Base-by-base conservation (phyloP, 2,113 vertebrate genomes). In the Natator depressus region DNA sequence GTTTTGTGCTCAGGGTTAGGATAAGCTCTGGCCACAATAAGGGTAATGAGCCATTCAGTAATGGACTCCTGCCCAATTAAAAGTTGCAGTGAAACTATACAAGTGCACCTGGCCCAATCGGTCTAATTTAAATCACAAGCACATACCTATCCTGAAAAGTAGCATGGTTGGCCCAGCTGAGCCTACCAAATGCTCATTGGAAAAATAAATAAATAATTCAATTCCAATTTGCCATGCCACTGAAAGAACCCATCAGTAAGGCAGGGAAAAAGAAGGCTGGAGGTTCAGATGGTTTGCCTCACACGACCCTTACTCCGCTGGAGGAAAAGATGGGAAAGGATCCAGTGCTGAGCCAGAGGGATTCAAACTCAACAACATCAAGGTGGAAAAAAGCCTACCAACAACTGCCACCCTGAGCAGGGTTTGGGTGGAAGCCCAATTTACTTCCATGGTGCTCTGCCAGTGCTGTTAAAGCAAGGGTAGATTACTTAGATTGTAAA, bases 21-120 rank as follows among this genome's bases (percentile, higher is more conserved):
- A 85, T 31, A 5, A 82, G 3, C 65, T 90, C 38, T 85, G n/a
- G 57, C 13, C 49, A 4, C 47, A 57, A 38, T 17, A 72, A 20
- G 65, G 31, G 16, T 65, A 16, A 5, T 62, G 24, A 79, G 11
- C 50, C 38, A 12, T 75, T 89, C 6, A 42, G 53, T 27, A 72
- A 35, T 1, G 4, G 35, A 20, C 31, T 87, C 79, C 11, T 78
- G 11, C 16, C 8, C 29, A 50, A 54, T 29, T 75, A 62, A 75
- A 86, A 25, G 3, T 55, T 65, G 65, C 38, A 46, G 42, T 46
- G 7, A 57, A 87, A 54, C 53, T 4, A 62, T 82, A 4, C 3
- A 81, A 88, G 29, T 2, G 10, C 47, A 0, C 22, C 92, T 89
- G 83, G 10, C 14, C 0, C 0, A 38, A 1, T 84, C 86, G 69